Evolutionary conservation across 2,797 vertebrate species (phyloP).

Genomic region (Hozukius guyotensis): DNA sequence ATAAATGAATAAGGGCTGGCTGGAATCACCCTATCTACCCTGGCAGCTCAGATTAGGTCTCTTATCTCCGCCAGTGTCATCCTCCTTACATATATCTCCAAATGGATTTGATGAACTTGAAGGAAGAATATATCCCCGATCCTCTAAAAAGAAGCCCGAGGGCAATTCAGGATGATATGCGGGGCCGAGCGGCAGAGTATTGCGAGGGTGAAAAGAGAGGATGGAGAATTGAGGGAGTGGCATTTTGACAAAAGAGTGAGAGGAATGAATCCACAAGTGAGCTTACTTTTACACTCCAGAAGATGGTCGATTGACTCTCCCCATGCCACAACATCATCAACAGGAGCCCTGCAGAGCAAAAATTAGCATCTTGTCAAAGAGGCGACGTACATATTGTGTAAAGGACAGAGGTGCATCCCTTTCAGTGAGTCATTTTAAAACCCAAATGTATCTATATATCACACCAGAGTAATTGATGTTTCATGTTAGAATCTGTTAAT

Average conservation of each 20-base stretch:
- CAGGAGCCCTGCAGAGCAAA: constrained; percentile 56
- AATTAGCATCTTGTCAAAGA: not conserved
- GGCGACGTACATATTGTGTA: no score
- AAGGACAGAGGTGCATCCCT: not conserved
- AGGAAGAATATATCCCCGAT: constrained; percentile 27
- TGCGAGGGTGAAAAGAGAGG: not conserved
- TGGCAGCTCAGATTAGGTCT: constrained; percentile 48
- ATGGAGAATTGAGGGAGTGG: constrained; percentile 1
- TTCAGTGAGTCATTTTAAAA: not conserved
- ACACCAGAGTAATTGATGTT: constrained; percentile 8
- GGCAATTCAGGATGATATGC: constrained; percentile 26
- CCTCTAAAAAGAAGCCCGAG: constrained; percentile 21
- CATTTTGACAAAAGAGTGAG: not conserved
- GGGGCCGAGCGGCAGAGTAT: not conserved
- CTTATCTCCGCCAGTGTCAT: constrained; percentile 46
- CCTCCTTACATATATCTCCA: constrained; percentile 52
- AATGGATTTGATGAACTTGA: constrained; percentile 65
- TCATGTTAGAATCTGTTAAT: not conserved
- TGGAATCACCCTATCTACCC: constrained; percentile 52
- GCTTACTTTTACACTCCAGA: constrained; percentile 72
- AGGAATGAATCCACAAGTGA: not conserved
- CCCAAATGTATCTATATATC: not conserved
- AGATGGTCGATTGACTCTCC: constrained; percentile 66
- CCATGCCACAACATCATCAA: constrained; percentile 51
- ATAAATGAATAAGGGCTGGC: constrained; percentile 40